These are phyloP conservation scores for Platorchestia sp. DNA, from an alignment of 1,140 invertebrate genomes.

Conservation along the genomic window DNA sequence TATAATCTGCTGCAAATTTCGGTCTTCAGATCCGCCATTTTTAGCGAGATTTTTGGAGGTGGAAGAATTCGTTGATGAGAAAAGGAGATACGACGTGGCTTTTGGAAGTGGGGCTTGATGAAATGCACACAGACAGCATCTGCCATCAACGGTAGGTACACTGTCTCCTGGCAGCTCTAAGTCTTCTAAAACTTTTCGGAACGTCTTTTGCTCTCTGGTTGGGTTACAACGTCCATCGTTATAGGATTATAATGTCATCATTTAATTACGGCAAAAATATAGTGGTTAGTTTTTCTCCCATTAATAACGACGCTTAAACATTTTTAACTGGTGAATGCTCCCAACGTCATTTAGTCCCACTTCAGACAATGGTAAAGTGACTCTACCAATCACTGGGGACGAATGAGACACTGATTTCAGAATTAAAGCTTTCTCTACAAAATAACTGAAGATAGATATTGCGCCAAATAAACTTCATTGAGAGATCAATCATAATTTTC, in stretches of 20 bases:
- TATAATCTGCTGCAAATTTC: not conserved
- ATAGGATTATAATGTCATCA: not conserved
- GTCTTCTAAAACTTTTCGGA: not conserved
- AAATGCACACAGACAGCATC: not conserved
- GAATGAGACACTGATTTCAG: no score
- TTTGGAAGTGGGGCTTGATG: not conserved
- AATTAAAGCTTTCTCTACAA: no score
- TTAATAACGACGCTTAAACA: no score
- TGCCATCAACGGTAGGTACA: not conserved
- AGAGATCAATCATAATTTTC: no score
- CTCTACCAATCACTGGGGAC: no score
- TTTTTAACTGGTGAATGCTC: no score
- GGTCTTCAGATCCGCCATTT: not conserved
- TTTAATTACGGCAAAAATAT: not conserved
- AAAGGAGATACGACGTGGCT: not conserved
- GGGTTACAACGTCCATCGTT: not conserved
- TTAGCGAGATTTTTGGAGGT: not conserved
- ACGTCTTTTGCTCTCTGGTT: not conserved
- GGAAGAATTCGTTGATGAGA: not conserved
- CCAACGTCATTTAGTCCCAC: no score
- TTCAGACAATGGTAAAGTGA: no score
- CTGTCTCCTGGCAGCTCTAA: not conserved
- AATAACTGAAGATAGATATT: no score
- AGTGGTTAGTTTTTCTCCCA: no score
- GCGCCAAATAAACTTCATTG: no score